Evolutionary conservation across 2,797 vertebrate genomes (phyloP).

Genomic region (Numenius phaeopus): DNA sequence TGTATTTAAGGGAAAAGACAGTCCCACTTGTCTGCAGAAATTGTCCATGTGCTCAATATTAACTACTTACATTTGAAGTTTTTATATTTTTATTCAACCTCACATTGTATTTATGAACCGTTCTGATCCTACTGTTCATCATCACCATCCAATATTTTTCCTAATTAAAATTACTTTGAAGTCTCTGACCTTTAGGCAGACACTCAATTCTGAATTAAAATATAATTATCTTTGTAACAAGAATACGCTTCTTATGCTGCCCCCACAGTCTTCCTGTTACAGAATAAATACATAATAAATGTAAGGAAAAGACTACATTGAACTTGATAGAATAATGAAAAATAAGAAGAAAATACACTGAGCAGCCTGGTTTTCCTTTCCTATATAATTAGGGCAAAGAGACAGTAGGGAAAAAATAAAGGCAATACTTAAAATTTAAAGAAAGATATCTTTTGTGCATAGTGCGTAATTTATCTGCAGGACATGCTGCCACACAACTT

Average conservation of each 20-base stretch:
- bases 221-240: slow-evolving; percentile 38
- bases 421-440: neutral
- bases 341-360: neutral
- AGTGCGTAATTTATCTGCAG: neutral
- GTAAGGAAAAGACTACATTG: neutral
- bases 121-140: slow-evolving; percentile 28
- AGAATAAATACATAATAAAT: slow-evolving; percentile 37
- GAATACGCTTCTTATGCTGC: slow-evolving; percentile 15
- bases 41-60: neutral
- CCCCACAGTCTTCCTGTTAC: neutral
- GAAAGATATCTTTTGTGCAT: neutral
- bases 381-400: neutral
- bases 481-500: neutral
- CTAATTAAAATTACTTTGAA: slow-evolving; percentile 67
- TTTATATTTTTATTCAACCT: slow-evolving; percentile 37
- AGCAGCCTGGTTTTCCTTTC: neutral
- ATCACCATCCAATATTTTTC: neutral
- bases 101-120: neutral
- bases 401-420: neutral
- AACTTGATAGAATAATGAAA: neutral
- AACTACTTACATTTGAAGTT: slow-evolving; percentile 2
- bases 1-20: neutral
- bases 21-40: neutral
- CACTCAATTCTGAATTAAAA: slow-evolving; percentile 41
- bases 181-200: slow-evolving; percentile 42